Conservation (phyloP, 2,888 invertebrate species). For the Rapana venosa region DNA sequence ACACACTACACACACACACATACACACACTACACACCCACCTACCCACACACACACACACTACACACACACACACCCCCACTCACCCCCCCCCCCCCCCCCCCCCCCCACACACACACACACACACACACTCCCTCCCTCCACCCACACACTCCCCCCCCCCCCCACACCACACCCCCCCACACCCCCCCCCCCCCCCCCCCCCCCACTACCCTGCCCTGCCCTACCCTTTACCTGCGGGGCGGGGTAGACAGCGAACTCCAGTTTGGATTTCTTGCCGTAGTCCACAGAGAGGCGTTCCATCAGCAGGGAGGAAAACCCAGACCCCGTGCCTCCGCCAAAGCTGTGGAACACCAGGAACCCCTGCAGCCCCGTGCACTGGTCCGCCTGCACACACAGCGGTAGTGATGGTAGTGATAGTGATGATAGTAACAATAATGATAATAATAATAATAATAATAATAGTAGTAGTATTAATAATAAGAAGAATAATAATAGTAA, state of each 20-base stretch:
- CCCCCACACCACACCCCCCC: background rate
- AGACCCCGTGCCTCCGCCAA: slow-evolving; percentile 81
- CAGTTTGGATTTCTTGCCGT: slow-evolving; percentile 77
- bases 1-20: too few relatives aligned
- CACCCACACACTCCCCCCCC: background rate
- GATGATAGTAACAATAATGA: background rate
- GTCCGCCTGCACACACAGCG: slow-evolving; percentile 64
- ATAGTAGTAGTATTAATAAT: background rate
- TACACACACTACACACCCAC: too few relatives aligned
- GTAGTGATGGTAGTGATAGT: background rate
- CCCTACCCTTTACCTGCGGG: slow-evolving; percentile 80
- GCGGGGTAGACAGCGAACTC: slow-evolving; percentile 91
- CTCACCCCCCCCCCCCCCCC: background rate
- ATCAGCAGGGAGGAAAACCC: slow-evolving; percentile 92
- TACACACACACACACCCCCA: background rate
- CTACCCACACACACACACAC: too few relatives aligned
- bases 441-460: background rate
- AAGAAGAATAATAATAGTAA: too few relatives aligned
- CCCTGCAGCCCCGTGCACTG: slow-evolving; percentile 78
- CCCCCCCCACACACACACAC: background rate
- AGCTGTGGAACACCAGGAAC: slow-evolving; percentile 85
- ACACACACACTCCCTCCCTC: background rate
- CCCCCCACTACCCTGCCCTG: background rate
- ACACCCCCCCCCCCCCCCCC: background rate
- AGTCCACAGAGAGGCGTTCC: slow-evolving; percentile 87